A percentile compares a stretch with the other conserved stretches of the same genome.
phyloP scores from a whole-genome alignment of 2,113 vertebrate species.

The Dipodomys merriami region DNA sequence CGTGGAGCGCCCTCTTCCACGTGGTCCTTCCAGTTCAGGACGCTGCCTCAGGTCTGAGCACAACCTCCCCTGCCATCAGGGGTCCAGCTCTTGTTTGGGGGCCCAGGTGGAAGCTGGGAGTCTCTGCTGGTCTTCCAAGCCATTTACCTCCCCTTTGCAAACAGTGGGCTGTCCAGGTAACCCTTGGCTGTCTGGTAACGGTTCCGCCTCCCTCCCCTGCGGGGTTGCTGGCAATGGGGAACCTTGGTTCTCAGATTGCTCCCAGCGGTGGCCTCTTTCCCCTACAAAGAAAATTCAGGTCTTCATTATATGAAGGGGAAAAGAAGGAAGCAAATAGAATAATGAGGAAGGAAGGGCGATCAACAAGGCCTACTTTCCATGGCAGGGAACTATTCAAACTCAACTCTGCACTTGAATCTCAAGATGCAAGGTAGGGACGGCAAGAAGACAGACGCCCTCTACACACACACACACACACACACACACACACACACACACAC shows the following conservation, averaged over 20 bases:
- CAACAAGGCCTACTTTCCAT: rapidly evolving
- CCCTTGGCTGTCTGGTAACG: not conserved
- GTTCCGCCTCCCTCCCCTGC: conserved; percentile 31
- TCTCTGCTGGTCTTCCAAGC: not conserved
- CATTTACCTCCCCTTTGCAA: conserved; percentile 9
- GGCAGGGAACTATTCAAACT: rapidly evolving
- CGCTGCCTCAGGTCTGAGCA: not conserved
- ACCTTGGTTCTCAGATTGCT: conserved; percentile 83
- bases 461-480: no score
- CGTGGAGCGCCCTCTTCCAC: not conserved
- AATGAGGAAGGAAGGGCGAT: not conserved
- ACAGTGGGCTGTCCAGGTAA: conserved; percentile 69
- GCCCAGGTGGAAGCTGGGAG: not conserved
- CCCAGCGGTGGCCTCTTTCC: conserved; percentile 85
- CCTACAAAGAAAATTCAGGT: conserved; percentile 73
- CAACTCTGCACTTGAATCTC: not conserved
- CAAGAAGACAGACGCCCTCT: no score
- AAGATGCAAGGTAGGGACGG: not conserved
- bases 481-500: no score
- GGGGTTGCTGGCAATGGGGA: conserved; percentile 17
- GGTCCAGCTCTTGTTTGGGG: not conserved
- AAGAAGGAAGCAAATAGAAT: not conserved
- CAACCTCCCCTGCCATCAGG: rapidly evolving
- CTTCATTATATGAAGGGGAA: not conserved
- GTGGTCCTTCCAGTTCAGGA: not conserved